Evolutionary conservation across 2,888 invertebrate species (phyloP), one percentile per base, ranked within the genome.

Genomic region (Galeruca laticollis): DNA sequence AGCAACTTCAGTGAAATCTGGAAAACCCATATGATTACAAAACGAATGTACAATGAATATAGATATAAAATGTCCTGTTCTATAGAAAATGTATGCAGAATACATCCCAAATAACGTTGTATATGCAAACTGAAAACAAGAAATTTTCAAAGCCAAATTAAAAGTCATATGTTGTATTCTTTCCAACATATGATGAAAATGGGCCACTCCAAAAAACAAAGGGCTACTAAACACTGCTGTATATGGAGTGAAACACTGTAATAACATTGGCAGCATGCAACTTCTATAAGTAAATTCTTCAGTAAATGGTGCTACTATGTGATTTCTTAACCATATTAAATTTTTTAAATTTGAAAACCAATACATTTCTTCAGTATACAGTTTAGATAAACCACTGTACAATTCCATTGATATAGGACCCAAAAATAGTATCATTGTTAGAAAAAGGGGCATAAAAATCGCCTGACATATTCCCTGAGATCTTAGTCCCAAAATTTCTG

Each of bases 11-110:
- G 88, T 87, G 74, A 98, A 88, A 84, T 97, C 94, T 0, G 98
- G 98, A 82, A 98, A 93, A 8, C 98, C 98, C 96, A 98, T 97
- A 85, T 96, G 94, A 85, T 98, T 98, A 86, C 98, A 98, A 85
- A 97, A 97, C 37, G 95, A 93, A 85, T 98, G 98, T 1, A 93
- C 96, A 15, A 96, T 85, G 77, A 97, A 90, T 2, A 96, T 94
- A 0, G 97, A 95, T 18, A 92, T 87, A 78, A 98, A 91, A 84
- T 98, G 97, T 43, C 97, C 96, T 78, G 97, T 98, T 83, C 94
- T 91, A 10, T 94, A 88, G 86, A 97, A 96, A 59, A 98, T 86
- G 84, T 92, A 97, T n/a, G 97, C 94, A 6, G 97, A 97, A 85
- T 98, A 98, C 59, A 93, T 93, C 69, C 98, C 98, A 87, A 98